Evolutionary conservation across 2,797 vertebrate genomes (phyloP).

Genomic region (Rallus crepitans): DNA sequence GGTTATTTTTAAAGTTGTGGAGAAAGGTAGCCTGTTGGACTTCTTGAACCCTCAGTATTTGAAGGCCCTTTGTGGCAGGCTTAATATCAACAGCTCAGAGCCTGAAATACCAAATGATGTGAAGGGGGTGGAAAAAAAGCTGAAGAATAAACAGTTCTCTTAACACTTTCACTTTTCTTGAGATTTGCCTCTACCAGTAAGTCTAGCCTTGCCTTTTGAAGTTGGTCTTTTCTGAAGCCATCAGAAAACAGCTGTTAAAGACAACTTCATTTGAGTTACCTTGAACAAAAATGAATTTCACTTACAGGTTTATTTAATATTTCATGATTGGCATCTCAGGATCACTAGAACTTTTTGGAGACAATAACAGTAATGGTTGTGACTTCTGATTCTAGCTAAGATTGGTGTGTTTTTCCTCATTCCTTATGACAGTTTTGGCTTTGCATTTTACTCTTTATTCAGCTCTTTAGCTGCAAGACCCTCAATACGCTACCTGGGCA

Average conservation of each 20-base stretch:
- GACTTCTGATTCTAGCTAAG: neutral
- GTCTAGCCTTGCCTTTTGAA: neutral
- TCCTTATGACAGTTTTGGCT: neutral
- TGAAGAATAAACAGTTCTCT: neutral
- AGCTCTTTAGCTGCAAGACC: neutral
- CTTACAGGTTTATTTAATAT: neutral
- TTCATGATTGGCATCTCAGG: neutral
- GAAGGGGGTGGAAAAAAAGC: neutral
- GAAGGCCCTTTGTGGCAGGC: neutral
- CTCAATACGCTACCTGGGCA: no score
- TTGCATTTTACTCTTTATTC: neutral
- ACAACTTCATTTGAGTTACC: neutral
- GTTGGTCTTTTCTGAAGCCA: neutral
- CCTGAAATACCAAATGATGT: neutral
- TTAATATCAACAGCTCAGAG: slow-evolving; percentile 14
- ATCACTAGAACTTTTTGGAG: neutral
- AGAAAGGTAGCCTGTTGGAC: slow-evolving; percentile 26
- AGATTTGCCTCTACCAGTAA: neutral
- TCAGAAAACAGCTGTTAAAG: neutral
- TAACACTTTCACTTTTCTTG: neutral
- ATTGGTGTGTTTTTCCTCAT: neutral
- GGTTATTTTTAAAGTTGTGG: slow-evolving; percentile 56
- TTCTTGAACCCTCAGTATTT: neutral
- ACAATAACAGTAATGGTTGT: neutral
- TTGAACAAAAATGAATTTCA: neutral